phyloP scores from a whole-genome alignment of 2,888 invertebrate genomes.

The Saturnia japonica region DNA sequence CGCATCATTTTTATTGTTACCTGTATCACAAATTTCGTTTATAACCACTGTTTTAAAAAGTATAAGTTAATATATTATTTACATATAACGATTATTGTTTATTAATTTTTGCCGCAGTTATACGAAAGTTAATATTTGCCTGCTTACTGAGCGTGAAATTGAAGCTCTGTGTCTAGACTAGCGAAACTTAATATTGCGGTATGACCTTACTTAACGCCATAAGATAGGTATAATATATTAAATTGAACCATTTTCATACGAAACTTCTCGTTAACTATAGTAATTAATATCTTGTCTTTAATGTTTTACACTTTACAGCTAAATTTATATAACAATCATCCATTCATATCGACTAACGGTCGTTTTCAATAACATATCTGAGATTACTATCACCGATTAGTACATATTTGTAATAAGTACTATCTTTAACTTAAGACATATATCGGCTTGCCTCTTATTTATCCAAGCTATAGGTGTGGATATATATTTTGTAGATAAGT shows the following conservation, averaged over 20 bases:
- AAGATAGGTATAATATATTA: neutral
- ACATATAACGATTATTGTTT: neutral
- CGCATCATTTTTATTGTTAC: too few relatives aligned
- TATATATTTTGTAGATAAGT: too few relatives aligned
- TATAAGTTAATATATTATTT: too few relatives aligned
- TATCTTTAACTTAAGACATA: too few relatives aligned
- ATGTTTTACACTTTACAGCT: neutral
- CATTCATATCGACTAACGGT: neutral
- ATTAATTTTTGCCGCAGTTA: too few relatives aligned
- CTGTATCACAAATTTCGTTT: too few relatives aligned
- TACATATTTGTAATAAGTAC: too few relatives aligned
- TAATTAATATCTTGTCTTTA: neutral
- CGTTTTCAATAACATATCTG: too few relatives aligned
- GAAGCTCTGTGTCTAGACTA: neutral
- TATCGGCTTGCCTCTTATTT: too few relatives aligned
- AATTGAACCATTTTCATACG: neutral
- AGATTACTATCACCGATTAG: too few relatives aligned
- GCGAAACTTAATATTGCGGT: slow-evolving; percentile 6
- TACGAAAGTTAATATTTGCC: neutral
- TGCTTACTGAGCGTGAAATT: slow-evolving; percentile 4
- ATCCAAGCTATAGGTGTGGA: too few relatives aligned
- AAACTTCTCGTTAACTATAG: neutral
- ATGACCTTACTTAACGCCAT: slow-evolving; percentile 2
- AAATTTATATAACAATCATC: neutral
- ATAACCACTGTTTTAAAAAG: too few relatives aligned